A percentile compares a stretch with the other conserved stretches of the same genome.
phyloP scores from a whole-genome alignment of 2,797 vertebrate species.

The Margarornis squamiger region DNA sequence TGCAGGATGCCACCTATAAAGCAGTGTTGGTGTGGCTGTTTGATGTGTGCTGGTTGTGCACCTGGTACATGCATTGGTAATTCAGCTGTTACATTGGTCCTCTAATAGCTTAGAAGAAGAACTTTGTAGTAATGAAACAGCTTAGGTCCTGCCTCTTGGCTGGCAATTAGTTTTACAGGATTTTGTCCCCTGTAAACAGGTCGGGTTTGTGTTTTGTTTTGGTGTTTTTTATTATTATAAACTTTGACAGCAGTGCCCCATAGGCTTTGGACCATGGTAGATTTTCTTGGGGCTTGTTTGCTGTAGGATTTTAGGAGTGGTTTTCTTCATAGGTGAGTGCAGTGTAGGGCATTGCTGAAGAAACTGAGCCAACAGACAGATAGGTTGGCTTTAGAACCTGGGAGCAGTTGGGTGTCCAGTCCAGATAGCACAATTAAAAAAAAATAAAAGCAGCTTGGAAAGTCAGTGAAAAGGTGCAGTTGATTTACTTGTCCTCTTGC shows the following conservation, averaged over 20 bases:
- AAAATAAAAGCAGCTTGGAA: background rate
- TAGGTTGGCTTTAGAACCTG: background rate
- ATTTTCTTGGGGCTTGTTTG: background rate
- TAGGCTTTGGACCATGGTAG: accelerated
- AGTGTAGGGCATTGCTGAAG: background rate
- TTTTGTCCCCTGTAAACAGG: background rate
- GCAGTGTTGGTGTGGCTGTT: background rate
- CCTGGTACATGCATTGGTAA: background rate
- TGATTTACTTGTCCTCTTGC: background rate
- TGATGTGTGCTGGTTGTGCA: background rate
- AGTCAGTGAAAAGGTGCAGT: background rate
- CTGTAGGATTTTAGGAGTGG: background rate
- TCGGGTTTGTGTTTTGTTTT: background rate
- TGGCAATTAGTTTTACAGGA: background rate
- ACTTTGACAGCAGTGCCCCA: background rate
- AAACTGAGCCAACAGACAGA: background rate
- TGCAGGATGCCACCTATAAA: background rate
- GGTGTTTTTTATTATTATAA: background rate
- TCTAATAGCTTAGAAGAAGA: background rate
- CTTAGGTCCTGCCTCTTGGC: background rate
- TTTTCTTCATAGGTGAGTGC: background rate
- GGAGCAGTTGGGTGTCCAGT: background rate
- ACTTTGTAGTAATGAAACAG: background rate
- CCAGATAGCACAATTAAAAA: background rate
- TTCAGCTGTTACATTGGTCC: background rate